Evolutionary conservation across 1,140 invertebrate genomes (phyloP), one percentile per base, ranked within the genome.

Genomic region (Arctopsyche grandis): DNA sequence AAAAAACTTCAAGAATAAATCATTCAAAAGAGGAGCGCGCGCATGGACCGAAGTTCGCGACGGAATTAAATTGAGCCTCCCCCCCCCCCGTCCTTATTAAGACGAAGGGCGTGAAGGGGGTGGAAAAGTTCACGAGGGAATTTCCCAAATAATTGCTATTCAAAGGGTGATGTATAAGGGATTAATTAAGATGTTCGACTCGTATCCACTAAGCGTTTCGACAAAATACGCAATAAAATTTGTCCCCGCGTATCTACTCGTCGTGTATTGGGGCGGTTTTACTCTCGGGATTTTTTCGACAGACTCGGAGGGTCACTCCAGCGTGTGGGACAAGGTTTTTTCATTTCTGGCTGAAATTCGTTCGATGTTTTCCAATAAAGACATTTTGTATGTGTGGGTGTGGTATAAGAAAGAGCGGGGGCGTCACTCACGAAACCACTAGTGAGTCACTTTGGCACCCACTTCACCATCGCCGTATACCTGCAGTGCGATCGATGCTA

Each of bases 1-100:
- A 52, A 12, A 74, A 79, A 79, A 79, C 52, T 74, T 79, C 60
- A 9, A 14, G 70, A 60, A 79, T 79, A 74, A 79, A 79, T 79
- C 70, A 79, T 66, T 79, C 58, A 44, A 79, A 70, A 48, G 38
- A 78, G 22, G 48, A 16, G 14, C 26, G 66, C 29, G 14, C 26
- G 38, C 43, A 71, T 71, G 19, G 43, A 24, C 21, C 56, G 14
- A 78, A 79, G 69, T 79, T 74, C 24, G 44, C 43, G 24, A 14
- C 38, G 71, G 48, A 76, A 79, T 74, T 79, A 60, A 79, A 79
- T 74, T 79, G 71, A 66, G 74, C 71, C 22, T 5, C 63, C 16
- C 24, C 63, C 26, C 63, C 12, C 10, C 4, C 48, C 10, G 5
- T 46, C 16, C 48, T 52, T 52, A n/a, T n/a, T n/a, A n/a, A 7